Percentiles rank a stretch among this genome's conserved stretches.
These are phyloP conservation scores for Homalodisca vitripennis DNA, from an alignment of 1,140 invertebrate genomes.

Conservation along the genomic window DNA sequence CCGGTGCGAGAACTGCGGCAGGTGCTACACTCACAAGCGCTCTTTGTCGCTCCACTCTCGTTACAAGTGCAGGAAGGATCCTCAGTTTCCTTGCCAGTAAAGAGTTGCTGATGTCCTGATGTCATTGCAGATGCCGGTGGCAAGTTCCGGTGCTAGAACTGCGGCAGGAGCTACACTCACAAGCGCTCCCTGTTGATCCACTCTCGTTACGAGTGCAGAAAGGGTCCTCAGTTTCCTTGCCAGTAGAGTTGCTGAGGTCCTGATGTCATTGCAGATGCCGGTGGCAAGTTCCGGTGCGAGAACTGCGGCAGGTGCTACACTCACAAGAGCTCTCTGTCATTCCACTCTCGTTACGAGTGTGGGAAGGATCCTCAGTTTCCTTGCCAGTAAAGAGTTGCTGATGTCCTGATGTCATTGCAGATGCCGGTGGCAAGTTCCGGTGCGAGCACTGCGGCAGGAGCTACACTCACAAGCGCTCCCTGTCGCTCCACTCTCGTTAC, in stretches of 20 bases:
- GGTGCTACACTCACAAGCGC: slow-evolving; percentile 55
- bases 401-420: slow-evolving; percentile 48
- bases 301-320: slow-evolving; percentile 45
- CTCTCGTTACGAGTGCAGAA: slow-evolving; percentile 55
- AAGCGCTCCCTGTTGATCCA: slow-evolving; percentile 34
- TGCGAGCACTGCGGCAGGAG: slow-evolving; percentile 48
- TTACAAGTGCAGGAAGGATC: slow-evolving; percentile 52
- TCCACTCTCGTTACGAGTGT: slow-evolving; percentile 56
- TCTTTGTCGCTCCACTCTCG: slow-evolving; percentile 43
- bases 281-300: slow-evolving; percentile 40
- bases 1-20: slow-evolving; percentile 48
- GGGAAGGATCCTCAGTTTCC: slow-evolving; percentile 52
- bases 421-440: slow-evolving; percentile 32
- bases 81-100: slow-evolving; percentile 48
- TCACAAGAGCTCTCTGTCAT: slow-evolving; percentile 46
- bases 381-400: too few relatives aligned
- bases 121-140: too few relatives aligned
- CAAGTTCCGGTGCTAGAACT: slow-evolving; percentile 52
- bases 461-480: slow-evolving; percentile 39
- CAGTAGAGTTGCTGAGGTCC: slow-evolving; percentile 43
- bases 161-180: slow-evolving; percentile 51
- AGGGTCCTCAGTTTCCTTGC: slow-evolving; percentile 52
- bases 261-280: too few relatives aligned
- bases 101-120: too few relatives aligned
- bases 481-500: slow-evolving; percentile 55